Percentiles rank a stretch among this genome's conserved stretches.
Conservation (phyloP, 2,888 invertebrate species). For the Macrosiphum euphorbiae region DNA sequence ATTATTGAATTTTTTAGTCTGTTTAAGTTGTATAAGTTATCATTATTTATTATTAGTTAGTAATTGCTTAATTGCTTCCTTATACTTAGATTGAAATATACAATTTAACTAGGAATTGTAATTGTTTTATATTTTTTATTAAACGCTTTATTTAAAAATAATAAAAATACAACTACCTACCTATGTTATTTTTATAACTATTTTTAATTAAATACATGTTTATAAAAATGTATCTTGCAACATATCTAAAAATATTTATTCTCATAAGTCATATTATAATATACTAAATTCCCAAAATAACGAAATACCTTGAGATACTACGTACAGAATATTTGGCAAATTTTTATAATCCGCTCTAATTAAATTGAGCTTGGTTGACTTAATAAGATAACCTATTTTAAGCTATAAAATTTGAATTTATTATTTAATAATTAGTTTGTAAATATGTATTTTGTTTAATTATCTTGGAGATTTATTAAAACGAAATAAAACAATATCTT, state of each 20-base stretch:
- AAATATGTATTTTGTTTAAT: not conserved
- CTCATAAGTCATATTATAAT: not conserved
- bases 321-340: not conserved
- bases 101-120: not conserved
- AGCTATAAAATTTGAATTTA: not conserved
- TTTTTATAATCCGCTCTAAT: not conserved
- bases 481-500: not conserved
- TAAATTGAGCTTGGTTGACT: not conserved
- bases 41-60: not conserved
- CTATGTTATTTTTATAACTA: not conserved
- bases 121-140: not conserved
- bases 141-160: not conserved
- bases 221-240: not conserved
- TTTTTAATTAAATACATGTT: not conserved
- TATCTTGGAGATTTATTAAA: not conserved
- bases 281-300: not conserved
- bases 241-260: not conserved
- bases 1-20: not conserved
- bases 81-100: not conserved
- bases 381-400: not conserved
- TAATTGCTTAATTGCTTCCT: not conserved
- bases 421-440: not conserved
- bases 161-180: not conserved
- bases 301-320: conserved; percentile 18
- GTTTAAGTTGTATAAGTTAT: not conserved